Evolutionary conservation across 2,113 vertebrate genomes (phyloP).

Genomic region (Pterophyllum scalare): DNA sequence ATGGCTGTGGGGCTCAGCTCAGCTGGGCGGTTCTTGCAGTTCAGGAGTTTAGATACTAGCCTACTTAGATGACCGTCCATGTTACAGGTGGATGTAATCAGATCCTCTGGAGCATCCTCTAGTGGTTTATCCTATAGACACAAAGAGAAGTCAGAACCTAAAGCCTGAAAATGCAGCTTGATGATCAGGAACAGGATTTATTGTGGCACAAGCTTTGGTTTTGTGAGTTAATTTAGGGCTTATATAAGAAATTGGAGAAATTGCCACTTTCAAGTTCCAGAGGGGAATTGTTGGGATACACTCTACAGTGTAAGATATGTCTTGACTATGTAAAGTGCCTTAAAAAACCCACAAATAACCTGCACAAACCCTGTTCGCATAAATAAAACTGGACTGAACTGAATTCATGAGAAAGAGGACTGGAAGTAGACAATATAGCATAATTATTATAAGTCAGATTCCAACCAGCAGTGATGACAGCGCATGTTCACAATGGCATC

Average conservation of each 20-base stretch:
- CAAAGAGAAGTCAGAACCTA: neutral
- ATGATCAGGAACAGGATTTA: neutral
- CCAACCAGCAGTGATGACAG: no score
- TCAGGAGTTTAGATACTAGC: constrained; percentile 80
- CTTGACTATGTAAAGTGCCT: neutral
- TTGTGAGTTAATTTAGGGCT: neutral
- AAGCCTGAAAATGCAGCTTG: no score
- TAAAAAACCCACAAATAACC: neutral
- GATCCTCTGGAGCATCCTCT: constrained; percentile 37
- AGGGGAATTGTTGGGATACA: neutral
- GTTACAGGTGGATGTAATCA: constrained; percentile 44
- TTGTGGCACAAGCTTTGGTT: neutral
- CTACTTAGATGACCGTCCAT: constrained; percentile 74
- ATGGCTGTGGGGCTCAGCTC: constrained; percentile 82
- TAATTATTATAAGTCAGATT: neutral
- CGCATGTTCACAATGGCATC: rapidly evolving
- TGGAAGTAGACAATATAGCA: neutral
- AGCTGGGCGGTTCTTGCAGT: constrained; percentile 82
- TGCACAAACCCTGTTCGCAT: rapidly evolving
- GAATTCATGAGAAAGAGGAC: neutral
- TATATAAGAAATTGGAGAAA: neutral
- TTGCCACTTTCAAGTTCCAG: no score
- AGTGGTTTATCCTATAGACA: constrained; percentile 52
- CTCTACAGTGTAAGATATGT: neutral
- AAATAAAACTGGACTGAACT: neutral